Base-by-base conservation (phyloP, 2,888 invertebrate genomes). In the Meiosimyza decipiens region DNA sequence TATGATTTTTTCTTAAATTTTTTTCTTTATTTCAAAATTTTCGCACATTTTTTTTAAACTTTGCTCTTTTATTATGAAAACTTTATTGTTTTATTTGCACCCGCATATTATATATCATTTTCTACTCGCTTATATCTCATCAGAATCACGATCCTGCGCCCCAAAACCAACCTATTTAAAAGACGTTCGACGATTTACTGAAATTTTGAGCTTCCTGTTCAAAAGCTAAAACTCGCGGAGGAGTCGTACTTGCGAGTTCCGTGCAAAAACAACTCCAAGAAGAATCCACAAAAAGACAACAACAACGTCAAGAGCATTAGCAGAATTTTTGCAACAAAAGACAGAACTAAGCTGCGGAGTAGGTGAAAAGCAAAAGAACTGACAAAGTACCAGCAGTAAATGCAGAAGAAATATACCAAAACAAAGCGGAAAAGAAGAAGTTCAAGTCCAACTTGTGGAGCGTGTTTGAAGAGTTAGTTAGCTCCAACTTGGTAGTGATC, bases 111-210 rank as follows among this genome's bases (percentile, higher is more conserved):
- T 9, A 40, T 40, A 1, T 40, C 40, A 9, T 40, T 40, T 40
- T 40, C 9, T 28, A 40, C 40, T 5, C 40, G 40, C 40, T 28
- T 28, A 28, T 28, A 28, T 28, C 28, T 40, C 9, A 40, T 9
- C 9, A 13, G 40, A 40, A 47, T 28, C 52, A 49, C 70, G 63
- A 22, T 52, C 57, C 40, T 67, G 40, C 13, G 51, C 50, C 40
- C 40, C 40, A 40, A 40, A 40, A 40, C 40, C 73, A 71, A 76
- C 76, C 76, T 69, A 73, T 81, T 81, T 76, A 78, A 83, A 82
- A 81, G 82, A 82, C 82, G 82, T 82, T 80, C 83, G 80, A 81
- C 81, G 79, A 81, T 80, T 77, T 77, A 82, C 82, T 82, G 81
- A 82, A 78, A 66, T 64, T 47, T 9, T 6, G 6, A 16, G 82